Percentiles rank a stretch among this genome's conserved stretches.
Conservation (phyloP, 2,113 vertebrate species). For the Pterocles orientalis region DNA sequence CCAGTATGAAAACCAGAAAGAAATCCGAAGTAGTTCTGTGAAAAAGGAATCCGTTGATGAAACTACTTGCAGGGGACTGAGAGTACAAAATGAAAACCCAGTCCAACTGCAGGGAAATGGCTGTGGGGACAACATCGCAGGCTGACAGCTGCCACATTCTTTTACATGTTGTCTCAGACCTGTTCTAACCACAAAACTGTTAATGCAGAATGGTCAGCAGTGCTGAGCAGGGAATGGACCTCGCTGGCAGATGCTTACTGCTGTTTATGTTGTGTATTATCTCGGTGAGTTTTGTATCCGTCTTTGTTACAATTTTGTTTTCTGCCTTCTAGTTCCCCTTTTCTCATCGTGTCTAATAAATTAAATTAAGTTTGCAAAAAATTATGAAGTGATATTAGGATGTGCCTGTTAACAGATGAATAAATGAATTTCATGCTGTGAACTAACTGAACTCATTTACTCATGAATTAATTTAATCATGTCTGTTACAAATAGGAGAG, state of each 20-base stretch:
- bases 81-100: background rate
- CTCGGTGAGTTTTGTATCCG: background rate
- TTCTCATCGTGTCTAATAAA: background rate
- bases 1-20: background rate
- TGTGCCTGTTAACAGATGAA: background rate
- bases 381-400: background rate
- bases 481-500: background rate
- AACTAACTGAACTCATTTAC: constrained; percentile 33
- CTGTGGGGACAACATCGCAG: background rate
- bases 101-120: background rate
- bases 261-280: background rate
- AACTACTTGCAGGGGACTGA: background rate
- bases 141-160: background rate
- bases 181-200: background rate
- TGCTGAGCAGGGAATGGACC: background rate
- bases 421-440: background rate
- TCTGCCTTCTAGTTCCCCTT: background rate
- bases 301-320: background rate
- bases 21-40: background rate
- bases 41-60: background rate
- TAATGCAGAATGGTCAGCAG: background rate
- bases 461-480: constrained; percentile 37
- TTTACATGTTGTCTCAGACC: background rate
- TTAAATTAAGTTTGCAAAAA: background rate
- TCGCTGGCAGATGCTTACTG: background rate